These are phyloP conservation scores for Helostoma temminkii DNA, from an alignment of 2,797 vertebrate genomes.

Conservation along the genomic window DNA sequence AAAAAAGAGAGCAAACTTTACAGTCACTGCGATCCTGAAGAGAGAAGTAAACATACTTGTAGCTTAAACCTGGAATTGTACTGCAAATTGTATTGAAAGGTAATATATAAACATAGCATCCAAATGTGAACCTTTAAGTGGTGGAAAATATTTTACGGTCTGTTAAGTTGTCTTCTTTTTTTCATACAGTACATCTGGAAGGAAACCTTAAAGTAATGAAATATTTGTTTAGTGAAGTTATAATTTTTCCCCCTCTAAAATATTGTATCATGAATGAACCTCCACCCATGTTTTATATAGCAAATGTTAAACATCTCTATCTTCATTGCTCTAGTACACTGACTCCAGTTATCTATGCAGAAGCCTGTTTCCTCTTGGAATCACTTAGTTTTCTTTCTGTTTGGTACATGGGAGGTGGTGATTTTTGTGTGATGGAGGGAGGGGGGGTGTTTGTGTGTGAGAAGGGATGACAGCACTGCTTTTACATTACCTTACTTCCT, in stretches of 20 bases:
- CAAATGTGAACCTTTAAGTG: background rate
- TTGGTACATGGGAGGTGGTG: conserved; percentile 30
- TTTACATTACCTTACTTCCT: conserved; percentile 75
- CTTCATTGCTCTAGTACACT: conserved; percentile 23
- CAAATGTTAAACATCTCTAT: background rate
- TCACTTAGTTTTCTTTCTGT: conserved; percentile 56
- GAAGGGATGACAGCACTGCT: conserved; percentile 52
- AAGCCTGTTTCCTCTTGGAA: conserved; percentile 47
- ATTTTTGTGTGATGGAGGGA: conserved; percentile 9
- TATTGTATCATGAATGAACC: background rate
- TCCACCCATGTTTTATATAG: conserved; percentile 13
- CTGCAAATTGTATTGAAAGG: background rate
- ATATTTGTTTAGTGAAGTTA: conserved; percentile 7
- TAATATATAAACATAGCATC: background rate
- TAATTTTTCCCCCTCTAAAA: background rate
- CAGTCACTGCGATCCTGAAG: background rate
- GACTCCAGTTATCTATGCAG: conserved; percentile 30
- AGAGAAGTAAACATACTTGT: background rate
- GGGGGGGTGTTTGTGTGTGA: conserved; percentile 20
- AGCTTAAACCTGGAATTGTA: background rate
- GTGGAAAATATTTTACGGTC: background rate
- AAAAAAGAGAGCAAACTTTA: background rate
- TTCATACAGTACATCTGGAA: conserved; percentile 10
- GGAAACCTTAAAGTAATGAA: background rate
- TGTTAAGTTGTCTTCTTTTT: background rate